Base-by-base conservation (phyloP, 2,888 invertebrate species). In the Lamellibrachia satsuma region DNA sequence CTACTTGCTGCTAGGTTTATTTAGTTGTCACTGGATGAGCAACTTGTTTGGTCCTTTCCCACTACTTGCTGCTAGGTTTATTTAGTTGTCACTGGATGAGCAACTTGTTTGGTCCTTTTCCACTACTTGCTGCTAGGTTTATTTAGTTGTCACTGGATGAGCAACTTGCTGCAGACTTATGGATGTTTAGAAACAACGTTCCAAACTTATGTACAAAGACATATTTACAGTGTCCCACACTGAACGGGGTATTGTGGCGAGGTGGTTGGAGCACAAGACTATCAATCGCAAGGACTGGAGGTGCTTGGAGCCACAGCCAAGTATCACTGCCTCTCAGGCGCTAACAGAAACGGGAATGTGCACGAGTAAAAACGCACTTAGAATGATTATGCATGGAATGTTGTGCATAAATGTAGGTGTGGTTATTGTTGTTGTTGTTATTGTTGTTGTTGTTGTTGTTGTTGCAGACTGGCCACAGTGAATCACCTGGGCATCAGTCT, bases 291-390 rank as follows among this genome's bases (percentile, higher is more conserved):
- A 39, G 39, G 39, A 39, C 39, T 60, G 91, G 90, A 39, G 39
- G 52, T 92, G 91, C 39, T 39, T 39, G 39, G 39, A 39, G 39
- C 39, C 39, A 39, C 39, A 1, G 39, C 39, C 39, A 39, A 39
- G 39, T 39, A 39, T 39, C 1, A 39, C 39, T 39, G 39, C 39
- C 39, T 39, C 39, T 39, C 39, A 39, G 39, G 15, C 90, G 15
- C 11, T 92, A 39, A 75, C 90, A 91, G 91, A 60, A 75, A 91
- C 9, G 91, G 39, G 11, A 93, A 60, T 7, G 39, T 39, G 39
- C 39, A 39, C 1, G 39, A 39, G 39, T 39, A 39, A 39, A 39
- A 39, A 39, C 39, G 39, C 39, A 39, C 39, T 39, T 39, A 39
- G 39, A 39, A 39, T 39, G 39, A 39, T 39, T 39, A 39, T 15